phyloP scores from a whole-genome alignment of 2,888 invertebrate genomes.

The Latheticus oryzae region DNA sequence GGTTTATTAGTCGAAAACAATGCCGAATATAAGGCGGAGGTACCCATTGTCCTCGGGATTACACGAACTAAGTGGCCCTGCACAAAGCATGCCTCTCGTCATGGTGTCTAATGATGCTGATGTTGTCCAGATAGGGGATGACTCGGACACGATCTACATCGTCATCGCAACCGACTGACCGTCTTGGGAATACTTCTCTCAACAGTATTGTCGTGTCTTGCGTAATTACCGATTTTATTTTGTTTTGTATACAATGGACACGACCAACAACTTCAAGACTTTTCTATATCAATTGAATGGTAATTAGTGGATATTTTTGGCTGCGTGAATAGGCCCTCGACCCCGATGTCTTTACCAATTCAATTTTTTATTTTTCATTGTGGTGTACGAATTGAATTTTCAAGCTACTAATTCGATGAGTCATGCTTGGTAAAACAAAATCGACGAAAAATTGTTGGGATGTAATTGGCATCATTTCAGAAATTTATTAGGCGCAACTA shows the following conservation, averaged over 20 bases:
- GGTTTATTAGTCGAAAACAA: slow-evolving; percentile 60
- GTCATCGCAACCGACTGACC: slow-evolving; percentile 42
- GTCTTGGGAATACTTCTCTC: slow-evolving; percentile 49
- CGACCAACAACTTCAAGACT: slow-evolving; percentile 18
- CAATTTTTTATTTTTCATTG: too few species aligned
- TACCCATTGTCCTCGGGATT: slow-evolving; percentile 58
- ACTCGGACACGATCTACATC: slow-evolving; percentile 49
- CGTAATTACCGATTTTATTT: slow-evolving; percentile 38
- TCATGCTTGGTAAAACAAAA: slow-evolving; percentile 5
- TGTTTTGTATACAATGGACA: slow-evolving; percentile 33
- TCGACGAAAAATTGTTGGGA: too few species aligned
- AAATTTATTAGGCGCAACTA: neutral
- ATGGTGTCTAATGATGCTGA: slow-evolving; percentile 50
- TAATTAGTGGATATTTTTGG: slow-evolving; percentile 24
- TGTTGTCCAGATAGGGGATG: slow-evolving; percentile 51
- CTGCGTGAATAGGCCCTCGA: slow-evolving; percentile 14
- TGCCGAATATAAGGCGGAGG: slow-evolving; percentile 55
- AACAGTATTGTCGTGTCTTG: slow-evolving; percentile 45
- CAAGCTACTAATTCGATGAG: neutral
- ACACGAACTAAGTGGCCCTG: slow-evolving; percentile 51
- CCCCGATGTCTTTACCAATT: neutral
- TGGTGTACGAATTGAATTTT: neutral
- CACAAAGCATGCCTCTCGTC: slow-evolving; percentile 48
- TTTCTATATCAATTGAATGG: slow-evolving; percentile 31
- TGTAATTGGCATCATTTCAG: slow-evolving; percentile 9